Base-by-base conservation (phyloP, 2,888 invertebrate species). In the Diarsia dahlii region DNA sequence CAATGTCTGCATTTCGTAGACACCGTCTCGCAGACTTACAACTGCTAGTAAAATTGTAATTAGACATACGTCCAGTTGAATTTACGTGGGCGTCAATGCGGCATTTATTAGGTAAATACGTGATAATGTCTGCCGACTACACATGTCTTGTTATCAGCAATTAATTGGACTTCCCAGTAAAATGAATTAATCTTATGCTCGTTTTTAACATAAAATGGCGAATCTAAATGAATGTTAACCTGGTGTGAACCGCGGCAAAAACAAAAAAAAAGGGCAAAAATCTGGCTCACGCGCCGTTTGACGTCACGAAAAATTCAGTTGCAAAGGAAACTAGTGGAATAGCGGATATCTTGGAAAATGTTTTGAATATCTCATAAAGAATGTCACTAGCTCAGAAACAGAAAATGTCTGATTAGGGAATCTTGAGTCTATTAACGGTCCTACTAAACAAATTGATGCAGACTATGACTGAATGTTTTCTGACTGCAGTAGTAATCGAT, bases 21-120 rank as follows among this genome's bases (percentile, higher is more conserved):
- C 73, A 68, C 46, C 50, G 81, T 84, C 75, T 84, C 45, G 28
- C n/a, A 62, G 52, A 64, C 45, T 13, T 71, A 72, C 68, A 63
- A 71, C 45, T 34, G 20, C 56, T 68, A 58, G 69, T 80, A 71
- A 80, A 80, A 58, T 73, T 64, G 68, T 80, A 74, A 80, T 71
- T 69, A 71, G 68, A 54, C 68, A 54, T 63, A 72, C 13, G 63
- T 71, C 80, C 63, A 34, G 48, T 34, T 52, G 52, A 52, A 54
- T 34, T 84, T 50, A 15, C 54, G 85, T 84, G 65, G 82, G 81
- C 23, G 71, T n/a, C 3, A 9, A 45, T 52, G 67, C 8, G 45
- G 74, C 18, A 45, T 69, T 65, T 73, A 73, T 60, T 73, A 73
- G 76, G 65, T 58, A 71, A 76, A 64, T 56, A 56, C 72, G 63